Base-by-base conservation (phyloP, 2,888 invertebrate species). In the Epinotia demarniana region DNA sequence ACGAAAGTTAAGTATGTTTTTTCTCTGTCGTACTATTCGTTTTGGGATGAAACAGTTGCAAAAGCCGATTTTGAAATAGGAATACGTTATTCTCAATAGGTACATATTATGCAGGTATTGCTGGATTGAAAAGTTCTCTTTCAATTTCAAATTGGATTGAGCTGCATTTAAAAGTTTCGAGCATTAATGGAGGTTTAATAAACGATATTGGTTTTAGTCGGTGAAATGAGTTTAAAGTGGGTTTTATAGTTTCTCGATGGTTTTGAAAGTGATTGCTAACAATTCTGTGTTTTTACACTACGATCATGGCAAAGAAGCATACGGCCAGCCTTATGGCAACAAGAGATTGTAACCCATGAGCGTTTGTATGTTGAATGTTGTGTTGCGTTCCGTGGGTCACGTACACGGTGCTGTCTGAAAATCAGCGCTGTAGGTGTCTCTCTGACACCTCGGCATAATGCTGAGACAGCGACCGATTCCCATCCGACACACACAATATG, bases 161-260 rank as follows among this genome's bases (percentile, higher is more conserved):
- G 23, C 13, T 73, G 68, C 43, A 62, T 73, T 67, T 67, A 55
- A 66, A 66, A 72, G 66, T 66, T 49, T 60, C 49, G 23, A 27
- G 27, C 16, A 67, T 61, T 43, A 33, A 43, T 16, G 23, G 12
- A 2, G 39, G 49, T 60, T 67, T 49, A 72, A 66, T 73, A 11
- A 55, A 61, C 46, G 69, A 27, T 69, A 69, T 60, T 69, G 58
- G 27, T n/a, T 60, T 69, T 46, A 39, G 9, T 16, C 16, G 16
- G 2, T 23, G 16, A 58, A 58, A 58, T 23, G 64, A 33, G 72
- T 64, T 58, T 19, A 18, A 9, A 66, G 72, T 49, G 16, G 18
- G 9, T 66, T 49, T 53, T 49, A 55, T 39, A 55, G n/a, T 66
- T 57, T 18, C 18, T 27, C 13, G 1, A 8, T 18, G 57, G 18